Evolutionary conservation across 2,888 invertebrate genomes (phyloP).

Genomic region (Lasiommata megera): DNA sequence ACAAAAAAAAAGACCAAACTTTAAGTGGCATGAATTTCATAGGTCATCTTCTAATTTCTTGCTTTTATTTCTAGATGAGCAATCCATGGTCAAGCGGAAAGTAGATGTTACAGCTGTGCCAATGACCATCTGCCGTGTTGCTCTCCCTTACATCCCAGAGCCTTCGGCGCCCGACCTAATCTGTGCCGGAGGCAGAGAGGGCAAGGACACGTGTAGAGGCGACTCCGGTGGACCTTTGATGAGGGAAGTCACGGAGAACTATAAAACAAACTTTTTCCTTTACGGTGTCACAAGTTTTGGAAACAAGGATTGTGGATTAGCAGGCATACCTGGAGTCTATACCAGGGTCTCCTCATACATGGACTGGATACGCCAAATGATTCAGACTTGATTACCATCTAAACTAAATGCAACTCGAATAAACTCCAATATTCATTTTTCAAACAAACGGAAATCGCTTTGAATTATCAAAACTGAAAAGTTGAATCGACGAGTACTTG

Average conservation of each 20-base stretch:
- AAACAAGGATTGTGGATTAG: conserved; percentile 40
- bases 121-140: conserved; percentile 43
- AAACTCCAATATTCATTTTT: not conserved
- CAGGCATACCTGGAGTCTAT: conserved; percentile 82
- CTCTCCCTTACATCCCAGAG: conserved; percentile 39
- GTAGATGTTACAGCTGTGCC: conserved; percentile 57
- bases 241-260: conserved; percentile 42
- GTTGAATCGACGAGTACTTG: no score
- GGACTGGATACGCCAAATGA: conserved; percentile 70
- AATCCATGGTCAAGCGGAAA: conserved; percentile 49
- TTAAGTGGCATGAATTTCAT: no score
- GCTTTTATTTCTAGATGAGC: conserved; percentile 35
- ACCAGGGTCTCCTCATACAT: conserved; percentile 80
- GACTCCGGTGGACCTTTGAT: conserved; percentile 83
- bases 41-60: not conserved
- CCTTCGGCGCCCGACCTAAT: conserved; percentile 43
- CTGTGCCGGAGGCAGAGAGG: conserved; percentile 80
- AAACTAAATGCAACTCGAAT: not conserved
- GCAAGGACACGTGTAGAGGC: conserved; percentile 79
- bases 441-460: not conserved
- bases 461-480: not conserved
- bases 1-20: no score
- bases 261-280: conserved; percentile 64
- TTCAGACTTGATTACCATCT: conserved; percentile 9
- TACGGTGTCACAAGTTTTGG: conserved; percentile 70